Conservation (phyloP, 2,113 vertebrate species). For the Tetrax tetrax region DNA sequence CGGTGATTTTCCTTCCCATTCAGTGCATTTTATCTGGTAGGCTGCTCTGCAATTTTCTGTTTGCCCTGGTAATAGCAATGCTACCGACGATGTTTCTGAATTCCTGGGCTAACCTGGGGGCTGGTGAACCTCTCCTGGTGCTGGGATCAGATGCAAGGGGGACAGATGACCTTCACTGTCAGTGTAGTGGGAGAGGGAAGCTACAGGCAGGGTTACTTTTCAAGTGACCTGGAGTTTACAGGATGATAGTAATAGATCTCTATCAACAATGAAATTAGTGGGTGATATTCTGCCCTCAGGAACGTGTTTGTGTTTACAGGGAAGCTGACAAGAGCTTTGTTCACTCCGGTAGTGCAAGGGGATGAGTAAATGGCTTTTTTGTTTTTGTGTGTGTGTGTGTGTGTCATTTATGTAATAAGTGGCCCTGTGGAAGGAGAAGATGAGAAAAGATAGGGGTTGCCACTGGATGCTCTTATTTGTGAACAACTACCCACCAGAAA, state of each 20-base stretch:
- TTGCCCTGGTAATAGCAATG: neutral
- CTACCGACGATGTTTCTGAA: neutral
- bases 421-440: neutral
- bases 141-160: neutral
- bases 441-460: neutral
- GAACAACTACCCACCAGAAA: neutral
- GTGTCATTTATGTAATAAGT: neutral
- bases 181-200: neutral
- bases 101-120: neutral
- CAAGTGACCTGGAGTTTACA: neutral
- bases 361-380: neutral
- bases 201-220: neutral
- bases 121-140: neutral
- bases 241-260: neutral
- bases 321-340: neutral
- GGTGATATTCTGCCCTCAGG: neutral
- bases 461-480: neutral
- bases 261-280: neutral
- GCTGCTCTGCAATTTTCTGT: slow-evolving; percentile 29
- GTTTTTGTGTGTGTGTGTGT: neutral
- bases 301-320: neutral
- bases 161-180: neutral
- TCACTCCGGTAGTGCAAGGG: neutral
- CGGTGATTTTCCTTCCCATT: neutral
- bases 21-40: neutral